phyloP scores from a whole-genome alignment of 2,113 vertebrate genomes.

The Melanotaenia duboulayi region DNA sequence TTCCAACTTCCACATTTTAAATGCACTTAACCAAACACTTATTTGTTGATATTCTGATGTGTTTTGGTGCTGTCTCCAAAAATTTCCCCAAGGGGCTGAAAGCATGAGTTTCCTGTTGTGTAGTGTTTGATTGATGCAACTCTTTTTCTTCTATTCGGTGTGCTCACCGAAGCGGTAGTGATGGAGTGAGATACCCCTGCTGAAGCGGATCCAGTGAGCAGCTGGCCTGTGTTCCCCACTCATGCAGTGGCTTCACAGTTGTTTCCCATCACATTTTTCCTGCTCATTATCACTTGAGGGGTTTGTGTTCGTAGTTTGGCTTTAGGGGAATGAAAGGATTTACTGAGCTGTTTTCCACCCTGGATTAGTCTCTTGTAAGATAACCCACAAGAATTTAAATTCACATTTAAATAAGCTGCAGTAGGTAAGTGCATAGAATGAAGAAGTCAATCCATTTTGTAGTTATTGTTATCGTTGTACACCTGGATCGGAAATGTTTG shows the following conservation, averaged over 20 bases:
- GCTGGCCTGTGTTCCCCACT: constrained; percentile 49
- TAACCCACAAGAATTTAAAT: constrained; percentile 20
- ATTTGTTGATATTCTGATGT: constrained; percentile 67
- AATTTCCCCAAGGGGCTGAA: constrained; percentile 55
- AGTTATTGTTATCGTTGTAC: background rate
- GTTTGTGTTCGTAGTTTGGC: constrained; percentile 40
- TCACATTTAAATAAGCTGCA: constrained; percentile 1
- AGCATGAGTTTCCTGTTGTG: constrained; percentile 45
- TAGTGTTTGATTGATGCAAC: constrained; percentile 70
- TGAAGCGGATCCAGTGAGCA: constrained; percentile 67
- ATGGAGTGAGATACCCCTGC: constrained; percentile 69
- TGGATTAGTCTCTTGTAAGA: constrained; percentile 32
- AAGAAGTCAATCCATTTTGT: constrained; percentile 7
- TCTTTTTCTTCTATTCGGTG: constrained; percentile 47
- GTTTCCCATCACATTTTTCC: constrained; percentile 53
- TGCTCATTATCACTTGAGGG: constrained; percentile 57
- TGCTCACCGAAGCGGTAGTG: constrained; percentile 66
- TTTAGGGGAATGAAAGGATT: constrained; percentile 44
- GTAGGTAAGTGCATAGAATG: background rate
- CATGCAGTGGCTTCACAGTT: constrained; percentile 46
- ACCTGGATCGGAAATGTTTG: background rate
- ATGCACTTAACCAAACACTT: constrained; percentile 41
- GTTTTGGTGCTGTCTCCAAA: constrained; percentile 52
- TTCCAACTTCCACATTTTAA: constrained; percentile 33
- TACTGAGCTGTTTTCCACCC: constrained; percentile 21